phyloP scores from a whole-genome alignment of 2,113 vertebrate species.

The Malurus alboscapulatus region DNA sequence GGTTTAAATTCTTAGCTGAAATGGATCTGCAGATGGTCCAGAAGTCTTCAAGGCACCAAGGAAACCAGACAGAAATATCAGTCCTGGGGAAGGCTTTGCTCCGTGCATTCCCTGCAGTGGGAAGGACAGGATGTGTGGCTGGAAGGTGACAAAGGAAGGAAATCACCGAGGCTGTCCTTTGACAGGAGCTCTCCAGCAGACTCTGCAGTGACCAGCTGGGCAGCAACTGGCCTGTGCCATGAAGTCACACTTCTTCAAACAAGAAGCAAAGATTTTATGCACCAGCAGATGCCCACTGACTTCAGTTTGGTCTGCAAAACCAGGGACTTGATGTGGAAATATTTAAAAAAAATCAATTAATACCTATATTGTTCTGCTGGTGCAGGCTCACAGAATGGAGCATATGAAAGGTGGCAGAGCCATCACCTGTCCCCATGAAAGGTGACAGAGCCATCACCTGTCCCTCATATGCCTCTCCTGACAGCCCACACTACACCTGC shows the following conservation, averaged over 20 bases:
- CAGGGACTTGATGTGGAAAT: background rate
- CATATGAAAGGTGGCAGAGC: background rate
- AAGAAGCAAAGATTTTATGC: background rate
- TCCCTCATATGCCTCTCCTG: background rate
- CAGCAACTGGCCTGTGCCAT: background rate
- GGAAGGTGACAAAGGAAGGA: background rate
- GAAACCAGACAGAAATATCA: background rate
- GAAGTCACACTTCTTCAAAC: background rate
- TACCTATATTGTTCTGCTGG: background rate
- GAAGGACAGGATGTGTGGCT: background rate
- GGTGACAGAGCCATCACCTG: background rate
- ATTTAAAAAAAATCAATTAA: rapidly evolving
- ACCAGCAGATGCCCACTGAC: background rate
- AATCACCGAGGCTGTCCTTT: background rate
- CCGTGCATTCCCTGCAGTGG: background rate
- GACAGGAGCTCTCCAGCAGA: background rate
- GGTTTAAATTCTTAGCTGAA: background rate
- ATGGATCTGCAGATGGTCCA: background rate
- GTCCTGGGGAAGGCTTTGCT: rapidly evolving
- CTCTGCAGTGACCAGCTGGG: rapidly evolving
- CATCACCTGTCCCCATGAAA: background rate
- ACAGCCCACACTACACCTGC: background rate
- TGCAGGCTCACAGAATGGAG: background rate
- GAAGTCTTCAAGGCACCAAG: background rate
- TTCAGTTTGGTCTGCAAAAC: background rate